phyloP scores from a whole-genome alignment of 2,888 invertebrate species.

The Dasysyrphus albostriatus region DNA sequence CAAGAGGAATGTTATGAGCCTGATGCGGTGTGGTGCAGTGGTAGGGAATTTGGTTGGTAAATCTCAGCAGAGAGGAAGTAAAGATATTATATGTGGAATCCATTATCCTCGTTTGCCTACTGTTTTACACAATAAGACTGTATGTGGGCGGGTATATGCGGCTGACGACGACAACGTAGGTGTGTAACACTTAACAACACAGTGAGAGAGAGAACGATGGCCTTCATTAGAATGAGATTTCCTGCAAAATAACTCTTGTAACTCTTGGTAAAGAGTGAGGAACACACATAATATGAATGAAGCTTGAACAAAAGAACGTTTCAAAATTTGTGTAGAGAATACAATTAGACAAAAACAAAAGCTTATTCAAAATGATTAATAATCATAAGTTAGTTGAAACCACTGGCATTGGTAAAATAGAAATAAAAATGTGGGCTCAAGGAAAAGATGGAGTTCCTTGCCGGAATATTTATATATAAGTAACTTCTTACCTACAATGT shows the following conservation, averaged over 20 bases:
- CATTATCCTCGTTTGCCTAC: slow-evolving; percentile 70
- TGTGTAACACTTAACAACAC: slow-evolving; percentile 45
- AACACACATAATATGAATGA: slow-evolving; percentile 18
- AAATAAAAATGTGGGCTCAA: neutral
- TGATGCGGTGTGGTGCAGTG: neutral
- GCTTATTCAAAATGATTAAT: slow-evolving; percentile 35
- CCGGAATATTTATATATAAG: no score
- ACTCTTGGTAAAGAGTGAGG: slow-evolving; percentile 32
- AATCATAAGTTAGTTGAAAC: slow-evolving; percentile 15
- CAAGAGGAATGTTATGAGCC: slow-evolving; percentile 21
- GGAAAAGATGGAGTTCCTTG: neutral
- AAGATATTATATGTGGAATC: slow-evolving; percentile 57
- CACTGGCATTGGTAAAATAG: neutral
- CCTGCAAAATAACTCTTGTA: slow-evolving; percentile 51
- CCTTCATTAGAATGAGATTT: slow-evolving; percentile 54
- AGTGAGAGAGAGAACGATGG: slow-evolving; percentile 40
- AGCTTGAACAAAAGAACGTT: slow-evolving; percentile 10
- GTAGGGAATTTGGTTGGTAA: neutral
- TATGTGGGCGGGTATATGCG: slow-evolving; percentile 32
- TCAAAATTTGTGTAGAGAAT: slow-evolving; percentile 1
- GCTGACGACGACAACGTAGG: slow-evolving; percentile 29
- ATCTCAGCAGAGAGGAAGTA: slow-evolving; percentile 42
- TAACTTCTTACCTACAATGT: neutral
- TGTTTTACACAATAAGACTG: slow-evolving; percentile 54
- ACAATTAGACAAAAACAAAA: slow-evolving; percentile 25